Conservation (phyloP, 2,113 vertebrate species). For the Eidolon helvum region DNA sequence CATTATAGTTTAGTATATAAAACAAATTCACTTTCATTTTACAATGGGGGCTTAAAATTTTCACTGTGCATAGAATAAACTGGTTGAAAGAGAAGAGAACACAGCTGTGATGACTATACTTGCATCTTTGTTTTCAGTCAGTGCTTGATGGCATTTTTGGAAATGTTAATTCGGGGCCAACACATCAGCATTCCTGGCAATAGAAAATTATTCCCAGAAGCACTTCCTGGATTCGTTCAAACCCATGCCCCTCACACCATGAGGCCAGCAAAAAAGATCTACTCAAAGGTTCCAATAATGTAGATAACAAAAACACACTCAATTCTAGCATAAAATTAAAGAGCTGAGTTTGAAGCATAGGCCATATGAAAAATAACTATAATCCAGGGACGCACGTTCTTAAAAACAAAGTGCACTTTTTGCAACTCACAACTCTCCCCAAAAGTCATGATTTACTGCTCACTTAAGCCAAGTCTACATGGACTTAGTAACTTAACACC, state of each 20-base stretch:
- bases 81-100: background rate
- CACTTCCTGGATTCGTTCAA: conserved; percentile 63
- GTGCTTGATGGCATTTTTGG: conserved; percentile 11
- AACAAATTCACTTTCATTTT: background rate
- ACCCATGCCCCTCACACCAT: background rate
- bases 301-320: conserved; percentile 60
- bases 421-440: background rate
- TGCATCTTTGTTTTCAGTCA: conserved; percentile 20
- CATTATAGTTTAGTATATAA: background rate
- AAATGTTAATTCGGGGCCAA: conserved; percentile 54
- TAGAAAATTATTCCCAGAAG: conserved; percentile 48
- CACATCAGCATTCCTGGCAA: conserved; percentile 59
- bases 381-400: conserved; percentile 60
- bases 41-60: background rate
- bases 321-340: conserved; percentile 10
- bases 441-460: background rate
- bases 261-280: conserved; percentile 29
- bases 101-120: conserved; percentile 28
- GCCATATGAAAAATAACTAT: background rate
- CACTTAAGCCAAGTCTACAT: background rate
- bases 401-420: conserved; percentile 36
- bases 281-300: conserved; percentile 18
- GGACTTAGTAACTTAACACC: background rate
- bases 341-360: background rate
- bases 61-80: background rate